A percentile compares a stretch with the other conserved stretches of the same genome.
Conservation (phyloP, 2,797 vertebrate species). For the Danio jaintianensis region DNA sequence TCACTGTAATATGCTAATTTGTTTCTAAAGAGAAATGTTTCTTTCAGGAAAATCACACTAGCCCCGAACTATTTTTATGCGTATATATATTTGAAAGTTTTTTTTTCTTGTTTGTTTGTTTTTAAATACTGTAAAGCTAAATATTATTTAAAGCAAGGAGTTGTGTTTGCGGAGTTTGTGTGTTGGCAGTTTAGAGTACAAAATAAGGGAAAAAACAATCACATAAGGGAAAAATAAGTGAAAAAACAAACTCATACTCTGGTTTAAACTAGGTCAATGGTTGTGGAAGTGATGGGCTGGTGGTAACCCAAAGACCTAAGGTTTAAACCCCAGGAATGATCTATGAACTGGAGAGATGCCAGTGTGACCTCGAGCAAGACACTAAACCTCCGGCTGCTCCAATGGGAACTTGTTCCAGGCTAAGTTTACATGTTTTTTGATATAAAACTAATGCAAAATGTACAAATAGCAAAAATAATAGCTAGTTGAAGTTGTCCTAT, state of each 20-base stretch:
- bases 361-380: constrained; percentile 11
- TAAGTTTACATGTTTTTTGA: constrained; percentile 1
- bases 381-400: not conserved
- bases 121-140: not conserved
- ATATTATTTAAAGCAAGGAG: not conserved
- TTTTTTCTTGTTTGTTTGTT: too few relatives aligned
- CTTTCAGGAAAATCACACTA: not conserved
- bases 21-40: not conserved
- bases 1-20: not conserved
- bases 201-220: not conserved
- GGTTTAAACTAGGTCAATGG: not conserved
- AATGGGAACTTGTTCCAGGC: not conserved
- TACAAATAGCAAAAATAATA: constrained; percentile 1
- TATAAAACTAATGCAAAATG: not conserved
- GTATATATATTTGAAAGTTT: too few relatives aligned
- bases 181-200: not conserved
- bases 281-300: not conserved
- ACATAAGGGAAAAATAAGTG: not conserved
- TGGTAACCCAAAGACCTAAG: constrained; percentile 14
- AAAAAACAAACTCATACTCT: not conserved
- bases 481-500: constrained; percentile 1
- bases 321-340: constrained; percentile 1
- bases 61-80: too few relatives aligned
- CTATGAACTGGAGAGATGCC: constrained; percentile 20
- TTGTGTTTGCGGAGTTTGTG: not conserved